Base-by-base conservation (phyloP, 2,888 invertebrate species). In the Sphinx pinastri region DNA sequence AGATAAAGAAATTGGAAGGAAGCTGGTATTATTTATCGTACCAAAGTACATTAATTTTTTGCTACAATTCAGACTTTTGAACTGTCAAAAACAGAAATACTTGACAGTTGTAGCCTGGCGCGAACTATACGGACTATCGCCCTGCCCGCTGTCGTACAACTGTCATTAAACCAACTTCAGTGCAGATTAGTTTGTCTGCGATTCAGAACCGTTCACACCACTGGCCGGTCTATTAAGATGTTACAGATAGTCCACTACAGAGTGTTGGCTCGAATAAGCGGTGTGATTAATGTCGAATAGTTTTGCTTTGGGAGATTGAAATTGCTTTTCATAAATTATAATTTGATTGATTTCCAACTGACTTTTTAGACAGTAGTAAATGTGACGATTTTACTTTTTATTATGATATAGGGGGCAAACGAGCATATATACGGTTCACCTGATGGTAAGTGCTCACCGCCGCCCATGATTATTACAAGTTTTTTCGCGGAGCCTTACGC, bases 131-230 rank as follows among this genome's bases (percentile, higher is more conserved):
- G 16, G 47, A 19, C 47, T 49, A 63, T 49, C 63, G 38, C 8
- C 38, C 38, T 38, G 19, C 19, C 49, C 19, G 55, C n/a, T 25
- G 67, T 68, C 55, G 57, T 57, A 57, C 68, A 68, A 57, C 68
- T 68, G 68, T 68, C 68, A 57, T 68, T 57, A 68, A 57, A 68
- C 45, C 2, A 49, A 57, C 14, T 68, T 19, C 14, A 7, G 7
- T 57, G 49, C 13, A 47, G 55, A 25, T 68, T 16, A 68, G 68
- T 68, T 68, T 68, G 57, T 57, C 54, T 19, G 57, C 63, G 13
- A 19, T 63, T 63, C 49, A 49, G 13, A 63, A 19, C 8, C 49
- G 16, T 63, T 63, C 19, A 13, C 12, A 47, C 47, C 60, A 13
- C 49, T 8, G 58, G 31, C 14, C 13, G 63, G 13, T 19, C 49